phyloP scores from a whole-genome alignment of 2,888 invertebrate genomes.

The Proisotoma minuta region DNA sequence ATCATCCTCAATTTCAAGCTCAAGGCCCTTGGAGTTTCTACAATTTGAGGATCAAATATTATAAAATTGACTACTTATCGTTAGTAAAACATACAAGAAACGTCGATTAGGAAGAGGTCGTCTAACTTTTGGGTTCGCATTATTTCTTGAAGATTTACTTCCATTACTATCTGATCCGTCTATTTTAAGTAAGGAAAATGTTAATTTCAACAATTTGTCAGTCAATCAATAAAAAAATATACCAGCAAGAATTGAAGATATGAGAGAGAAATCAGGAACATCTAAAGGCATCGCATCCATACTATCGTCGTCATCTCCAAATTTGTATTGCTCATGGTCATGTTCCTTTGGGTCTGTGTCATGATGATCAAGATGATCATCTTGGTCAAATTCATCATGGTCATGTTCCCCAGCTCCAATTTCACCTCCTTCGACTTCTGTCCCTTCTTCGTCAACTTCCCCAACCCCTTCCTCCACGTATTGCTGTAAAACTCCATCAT shows the following conservation, averaged over 20 bases:
- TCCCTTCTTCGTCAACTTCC: background rate
- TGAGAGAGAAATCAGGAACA: conserved; percentile 14
- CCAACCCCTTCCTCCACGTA: background rate
- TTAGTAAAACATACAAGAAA: background rate
- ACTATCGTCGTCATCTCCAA: conserved; percentile 2
- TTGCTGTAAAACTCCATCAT: no score
- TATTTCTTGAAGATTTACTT: conserved; percentile 1
- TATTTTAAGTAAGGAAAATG: background rate
- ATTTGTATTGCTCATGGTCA: no score
- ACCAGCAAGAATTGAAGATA: conserved; percentile 6
- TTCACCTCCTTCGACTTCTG: no score
- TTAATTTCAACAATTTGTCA: background rate
- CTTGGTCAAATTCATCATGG: no score
- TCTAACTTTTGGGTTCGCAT: background rate
- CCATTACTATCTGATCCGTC: conserved; percentile 6
- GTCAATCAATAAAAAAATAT: background rate
- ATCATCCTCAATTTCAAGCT: background rate
- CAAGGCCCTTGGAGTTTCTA: background rate
- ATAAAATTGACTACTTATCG: background rate
- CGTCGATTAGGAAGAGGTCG: conserved; percentile 3
- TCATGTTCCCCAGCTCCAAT: no score
- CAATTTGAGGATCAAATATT: background rate
- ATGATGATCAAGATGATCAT: no score
- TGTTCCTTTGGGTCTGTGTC: no score
- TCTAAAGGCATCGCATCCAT: conserved; percentile 9